These are phyloP conservation scores for Electrona antarctica DNA, from an alignment of 2,113 vertebrate genomes.

Conservation along the genomic window DNA sequence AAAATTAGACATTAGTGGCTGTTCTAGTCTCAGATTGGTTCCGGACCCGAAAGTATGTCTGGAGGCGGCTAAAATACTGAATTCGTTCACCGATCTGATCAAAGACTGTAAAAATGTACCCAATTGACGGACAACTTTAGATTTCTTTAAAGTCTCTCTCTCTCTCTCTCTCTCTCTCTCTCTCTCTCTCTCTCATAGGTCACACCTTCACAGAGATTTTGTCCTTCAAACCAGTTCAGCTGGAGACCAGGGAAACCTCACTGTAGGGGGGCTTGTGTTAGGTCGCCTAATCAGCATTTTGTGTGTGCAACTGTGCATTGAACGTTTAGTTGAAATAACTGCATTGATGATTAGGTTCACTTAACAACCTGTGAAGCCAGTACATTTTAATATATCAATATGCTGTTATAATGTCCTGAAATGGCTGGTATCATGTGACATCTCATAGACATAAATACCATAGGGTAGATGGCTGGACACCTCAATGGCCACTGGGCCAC, in stretches of 20 bases:
- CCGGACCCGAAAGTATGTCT: too few relatives aligned
- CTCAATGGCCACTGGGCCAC: too few relatives aligned
- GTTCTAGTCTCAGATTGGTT: too few relatives aligned
- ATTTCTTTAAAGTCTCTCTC: neutral
- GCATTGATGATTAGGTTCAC: neutral
- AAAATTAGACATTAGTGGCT: too few relatives aligned
- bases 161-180: constrained; percentile 8
- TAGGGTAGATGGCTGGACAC: too few relatives aligned
- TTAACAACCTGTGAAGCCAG: neutral
- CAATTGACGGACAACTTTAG: too few relatives aligned
- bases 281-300: neutral
- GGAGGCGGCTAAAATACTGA: too few relatives aligned
- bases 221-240: constrained; percentile 68
- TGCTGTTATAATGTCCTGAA: neutral
- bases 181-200: constrained; percentile 58
- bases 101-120: too few relatives aligned
- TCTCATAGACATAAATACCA: too few relatives aligned
- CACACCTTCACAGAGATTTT: constrained; percentile 82
- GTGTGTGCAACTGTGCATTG: too few relatives aligned
- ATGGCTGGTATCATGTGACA: too few relatives aligned
- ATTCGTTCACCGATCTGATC: too few relatives aligned
- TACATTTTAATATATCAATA: neutral
- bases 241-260: constrained; percentile 77
- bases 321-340: neutral
- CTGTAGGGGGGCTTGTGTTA: constrained; percentile 49